Conservation (phyloP, 2,888 invertebrate genomes). For the Timema cristinae region DNA sequence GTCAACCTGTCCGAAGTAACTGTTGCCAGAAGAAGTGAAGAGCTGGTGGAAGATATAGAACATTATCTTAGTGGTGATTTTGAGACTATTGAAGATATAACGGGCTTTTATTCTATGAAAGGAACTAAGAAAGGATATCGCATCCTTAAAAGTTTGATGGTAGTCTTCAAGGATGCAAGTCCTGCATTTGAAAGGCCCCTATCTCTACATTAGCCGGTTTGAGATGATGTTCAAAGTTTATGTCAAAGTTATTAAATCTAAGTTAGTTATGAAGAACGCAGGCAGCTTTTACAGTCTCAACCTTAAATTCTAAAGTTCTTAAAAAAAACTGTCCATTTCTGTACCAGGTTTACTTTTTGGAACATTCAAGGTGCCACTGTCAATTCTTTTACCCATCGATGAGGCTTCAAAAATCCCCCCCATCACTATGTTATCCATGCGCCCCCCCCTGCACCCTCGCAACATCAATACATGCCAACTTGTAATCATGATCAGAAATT, state of each 20-base stretch:
- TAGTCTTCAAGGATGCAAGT: too few species aligned
- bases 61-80: too few species aligned
- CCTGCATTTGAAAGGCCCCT: not conserved
- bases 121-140: too few species aligned
- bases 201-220: not conserved
- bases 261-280: not conserved
- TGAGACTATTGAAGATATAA: too few species aligned
- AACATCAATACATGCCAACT: not conserved
- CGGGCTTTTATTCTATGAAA: too few species aligned
- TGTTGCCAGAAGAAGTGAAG: too few species aligned
- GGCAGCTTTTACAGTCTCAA: not conserved
- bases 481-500: not conserved
- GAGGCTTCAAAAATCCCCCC: not conserved
- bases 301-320: not conserved
- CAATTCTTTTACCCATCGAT: not conserved
- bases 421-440: slow-evolving; percentile 10
- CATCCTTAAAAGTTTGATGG: too few species aligned
- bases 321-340: slow-evolving; percentile 11
- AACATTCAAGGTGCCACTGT: not conserved
- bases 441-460: too few species aligned
- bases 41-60: too few species aligned
- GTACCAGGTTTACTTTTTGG: not conserved
- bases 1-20: too few species aligned
- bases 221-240: not conserved
- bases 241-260: not conserved